Evolutionary conservation across 1,140 invertebrate species (phyloP), one percentile per base, ranked within the genome.

Genomic region (Procambarus clarkii): DNA sequence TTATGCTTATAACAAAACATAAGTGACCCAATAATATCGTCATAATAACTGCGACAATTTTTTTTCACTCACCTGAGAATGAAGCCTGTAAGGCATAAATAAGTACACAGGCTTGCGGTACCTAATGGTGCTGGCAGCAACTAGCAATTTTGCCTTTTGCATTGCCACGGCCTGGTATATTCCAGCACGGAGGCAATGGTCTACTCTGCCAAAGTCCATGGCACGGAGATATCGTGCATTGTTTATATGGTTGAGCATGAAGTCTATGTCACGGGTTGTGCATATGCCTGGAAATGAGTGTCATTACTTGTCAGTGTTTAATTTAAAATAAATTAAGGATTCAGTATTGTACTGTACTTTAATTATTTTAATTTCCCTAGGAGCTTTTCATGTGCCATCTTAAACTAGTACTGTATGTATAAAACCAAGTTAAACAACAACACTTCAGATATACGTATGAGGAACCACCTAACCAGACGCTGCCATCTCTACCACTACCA

Each of bases 61-160:
- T 5, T 34, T 8, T 74, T 24, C 44, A 45, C 85, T 45, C 58
- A 91, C 89, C 76, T 91, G 89, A 69, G 89, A 85, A 71, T 85
- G 46, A 2, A 91, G 89, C 58, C 76, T 85, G 76, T 91, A 91
- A 9, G 89, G 89, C 74, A 91, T 85, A 50, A 91, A 91, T 50
- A 91, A 44, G 45, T 91, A 91, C n/a, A 91, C 54, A 46, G 89
- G 89, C 45, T 91, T 91, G 82, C 89, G 81, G n/a, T 91, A 91
- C 78, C 89, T 85, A 24, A 91, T 91, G 34, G 89, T 91, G 60
- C 74, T 80, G 21, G 89, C 89, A 50, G 89, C 89, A 24, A 91
- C 89, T 54, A 91, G 76, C 24, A 91, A 21, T 77, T 78, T 85
- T 13, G 83, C 34, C 5, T 58, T 86, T 3, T 77, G 24, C 21